A percentile compares a stretch with the other conserved stretches of the same genome.
phyloP scores from a whole-genome alignment of 1,140 invertebrate species.

The Diachasmimorpha longicaudata region DNA sequence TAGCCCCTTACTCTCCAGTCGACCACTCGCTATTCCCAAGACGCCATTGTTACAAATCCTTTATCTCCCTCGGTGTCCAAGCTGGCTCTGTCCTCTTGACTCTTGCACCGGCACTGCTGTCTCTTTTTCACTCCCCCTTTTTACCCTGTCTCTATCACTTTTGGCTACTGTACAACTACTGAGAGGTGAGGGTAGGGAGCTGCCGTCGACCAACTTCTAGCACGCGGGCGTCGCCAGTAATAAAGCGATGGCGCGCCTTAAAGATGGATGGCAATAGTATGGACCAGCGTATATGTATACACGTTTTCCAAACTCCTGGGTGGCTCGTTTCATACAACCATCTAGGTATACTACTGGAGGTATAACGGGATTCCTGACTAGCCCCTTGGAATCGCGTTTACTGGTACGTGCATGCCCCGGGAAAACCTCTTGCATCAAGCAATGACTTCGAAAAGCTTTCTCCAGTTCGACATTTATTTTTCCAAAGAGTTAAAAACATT shows the following conservation, averaged over 20 bases:
- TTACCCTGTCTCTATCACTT: not conserved
- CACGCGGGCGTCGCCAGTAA: conserved; percentile 14
- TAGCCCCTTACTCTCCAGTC: not conserved
- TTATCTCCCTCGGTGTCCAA: not conserved
- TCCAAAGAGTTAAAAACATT: not conserved
- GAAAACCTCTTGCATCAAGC: not conserved
- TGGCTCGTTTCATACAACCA: not conserved
- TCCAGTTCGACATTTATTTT: not conserved
- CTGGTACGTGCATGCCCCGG: not conserved
- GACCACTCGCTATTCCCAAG: not conserved
- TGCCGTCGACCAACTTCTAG: conserved; percentile 15
- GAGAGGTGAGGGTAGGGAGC: not conserved
- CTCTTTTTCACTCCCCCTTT: not conserved
- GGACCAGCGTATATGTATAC: not conserved
- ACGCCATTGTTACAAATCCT: conserved; percentile 2
- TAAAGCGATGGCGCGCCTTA: conserved; percentile 27
- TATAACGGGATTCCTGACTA: not conserved
- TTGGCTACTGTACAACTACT: not conserved
- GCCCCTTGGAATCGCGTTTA: not conserved
- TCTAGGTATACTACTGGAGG: not conserved
- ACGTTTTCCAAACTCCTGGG: conserved; percentile 10
- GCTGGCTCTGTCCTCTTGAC: not conserved
- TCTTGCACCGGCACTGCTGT: not conserved
- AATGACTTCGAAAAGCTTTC: not conserved
- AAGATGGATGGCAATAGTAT: conserved; percentile 21